These are phyloP conservation scores for Ciona savignyi DNA, from an alignment of 23 tunicate genomes.

Conservation along the genomic window DNA sequence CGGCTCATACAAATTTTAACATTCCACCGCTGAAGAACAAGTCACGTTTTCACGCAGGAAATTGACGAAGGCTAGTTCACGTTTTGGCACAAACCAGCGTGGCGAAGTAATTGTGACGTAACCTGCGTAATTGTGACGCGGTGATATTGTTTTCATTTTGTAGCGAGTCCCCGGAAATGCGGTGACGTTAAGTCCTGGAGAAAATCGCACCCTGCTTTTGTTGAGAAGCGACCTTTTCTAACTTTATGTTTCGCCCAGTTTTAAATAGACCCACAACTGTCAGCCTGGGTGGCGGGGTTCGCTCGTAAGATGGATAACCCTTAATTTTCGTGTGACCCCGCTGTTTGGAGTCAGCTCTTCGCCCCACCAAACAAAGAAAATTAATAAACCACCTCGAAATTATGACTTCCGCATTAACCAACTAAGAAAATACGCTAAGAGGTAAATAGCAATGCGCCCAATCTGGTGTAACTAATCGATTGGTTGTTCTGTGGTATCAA, in stretches of 20 bases:
- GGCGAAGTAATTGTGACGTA: neutral
- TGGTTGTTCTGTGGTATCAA: too few relatives aligned
- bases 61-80: neutral
- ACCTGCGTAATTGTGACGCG: neutral
- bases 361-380: too few relatives aligned
- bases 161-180: neutral
- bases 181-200: neutral
- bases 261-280: neutral
- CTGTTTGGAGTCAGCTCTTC: too few relatives aligned
- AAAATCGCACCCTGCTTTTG: neutral
- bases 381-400: too few relatives aligned
- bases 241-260: neutral
- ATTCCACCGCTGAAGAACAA: neutral
- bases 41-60: neutral
- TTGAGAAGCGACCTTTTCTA: neutral
- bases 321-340: neutral
- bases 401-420: too few relatives aligned
- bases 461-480: too few relatives aligned
- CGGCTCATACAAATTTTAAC: neutral
- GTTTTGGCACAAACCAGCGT: neutral
- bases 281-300: neutral
- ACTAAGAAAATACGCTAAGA: too few relatives aligned
- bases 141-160: neutral
- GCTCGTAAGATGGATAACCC: neutral
- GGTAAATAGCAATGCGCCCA: too few relatives aligned